Percentiles rank a stretch among this genome's conserved stretches.
Conservation (phyloP, 2,888 invertebrate genomes). For the Cistogaster globosa region DNA sequence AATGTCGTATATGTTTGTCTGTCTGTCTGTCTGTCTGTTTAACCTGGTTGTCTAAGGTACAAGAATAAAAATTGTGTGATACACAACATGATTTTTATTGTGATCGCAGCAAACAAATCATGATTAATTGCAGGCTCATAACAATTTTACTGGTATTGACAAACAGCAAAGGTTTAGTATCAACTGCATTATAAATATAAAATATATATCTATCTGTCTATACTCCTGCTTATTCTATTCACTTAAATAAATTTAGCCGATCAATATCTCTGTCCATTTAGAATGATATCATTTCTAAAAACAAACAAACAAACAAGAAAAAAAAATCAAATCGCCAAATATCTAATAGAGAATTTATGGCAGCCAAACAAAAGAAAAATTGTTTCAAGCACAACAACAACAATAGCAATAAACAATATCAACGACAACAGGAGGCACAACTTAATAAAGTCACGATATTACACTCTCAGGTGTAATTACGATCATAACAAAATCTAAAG, state of each 20-base stretch:
- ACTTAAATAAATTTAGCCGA: slow-evolving; percentile 16
- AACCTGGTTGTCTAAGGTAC: slow-evolving; percentile 19
- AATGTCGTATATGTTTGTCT: slow-evolving; percentile 34
- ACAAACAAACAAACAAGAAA: slow-evolving; percentile 29
- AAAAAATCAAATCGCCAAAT: slow-evolving; percentile 42
- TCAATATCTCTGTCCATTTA: slow-evolving; percentile 41
- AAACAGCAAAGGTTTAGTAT: slow-evolving; percentile 30
- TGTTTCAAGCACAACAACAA: slow-evolving; percentile 6
- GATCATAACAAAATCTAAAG: slow-evolving; percentile 66
- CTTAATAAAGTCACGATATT: slow-evolving; percentile 71
- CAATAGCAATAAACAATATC: background rate
- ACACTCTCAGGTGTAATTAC: slow-evolving; percentile 72
- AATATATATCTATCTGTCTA: background rate
- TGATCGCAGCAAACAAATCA: slow-evolving; percentile 70
- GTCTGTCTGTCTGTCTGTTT: slow-evolving; percentile 1
- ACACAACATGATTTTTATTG: slow-evolving; percentile 68
- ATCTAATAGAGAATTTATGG: slow-evolving; percentile 63
- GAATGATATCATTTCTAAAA: slow-evolving; percentile 71
- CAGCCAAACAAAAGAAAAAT: slow-evolving; percentile 45
- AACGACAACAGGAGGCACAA: slow-evolving; percentile 67
- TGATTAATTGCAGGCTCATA: slow-evolving; percentile 70
- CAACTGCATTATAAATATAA: slow-evolving; percentile 8
- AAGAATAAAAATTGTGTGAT: slow-evolving; percentile 61
- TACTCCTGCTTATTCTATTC: slow-evolving; percentile 6
- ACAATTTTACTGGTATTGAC: slow-evolving; percentile 64